Percentiles rank a stretch among this genome's conserved stretches.
Evolutionary conservation across 2,888 invertebrate genomes (phyloP).

Genomic region (Copidosoma aretas): DNA sequence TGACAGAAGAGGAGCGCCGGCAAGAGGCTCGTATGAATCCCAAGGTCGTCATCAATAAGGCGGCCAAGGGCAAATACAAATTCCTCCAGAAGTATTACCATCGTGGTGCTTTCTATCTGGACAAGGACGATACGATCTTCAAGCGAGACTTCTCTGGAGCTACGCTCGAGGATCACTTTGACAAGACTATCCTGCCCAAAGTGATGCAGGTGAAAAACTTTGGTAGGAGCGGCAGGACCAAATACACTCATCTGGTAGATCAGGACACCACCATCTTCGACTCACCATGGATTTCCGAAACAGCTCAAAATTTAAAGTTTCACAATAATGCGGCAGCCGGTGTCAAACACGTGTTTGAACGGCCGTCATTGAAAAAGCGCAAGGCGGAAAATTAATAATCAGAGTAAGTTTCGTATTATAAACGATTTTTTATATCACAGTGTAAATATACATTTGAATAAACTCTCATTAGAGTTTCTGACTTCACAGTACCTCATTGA

Average conservation of each 20-base stretch:
- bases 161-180: constrained; percentile 98
- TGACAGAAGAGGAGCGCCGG: constrained; percentile 96
- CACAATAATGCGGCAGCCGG: constrained; percentile 89
- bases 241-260: constrained; percentile 98
- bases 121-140: constrained; percentile 88
- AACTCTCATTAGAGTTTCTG: no score
- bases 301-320: constrained; percentile 86
- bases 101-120: constrained; percentile 97
- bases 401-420: not conserved
- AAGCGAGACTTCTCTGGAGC: constrained; percentile 94
- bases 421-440: no score
- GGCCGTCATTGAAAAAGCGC: constrained; percentile 75
- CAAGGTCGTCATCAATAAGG: constrained; percentile 91
- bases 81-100: constrained; percentile 99
- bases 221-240: constrained; percentile 96
- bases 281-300: constrained; percentile 95
- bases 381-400: constrained; percentile 40
- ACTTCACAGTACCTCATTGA: no score
- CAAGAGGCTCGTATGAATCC: constrained; percentile 90
- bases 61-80: constrained; percentile 97
- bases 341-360: constrained; percentile 89
- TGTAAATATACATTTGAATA: no score
- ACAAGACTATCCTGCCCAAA: constrained; percentile 97
- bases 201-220: constrained; percentile 99
- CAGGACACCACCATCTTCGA: constrained; percentile 99